phyloP scores from a whole-genome alignment of 2,888 invertebrate species.

The Osedax frankpressi region DNA sequence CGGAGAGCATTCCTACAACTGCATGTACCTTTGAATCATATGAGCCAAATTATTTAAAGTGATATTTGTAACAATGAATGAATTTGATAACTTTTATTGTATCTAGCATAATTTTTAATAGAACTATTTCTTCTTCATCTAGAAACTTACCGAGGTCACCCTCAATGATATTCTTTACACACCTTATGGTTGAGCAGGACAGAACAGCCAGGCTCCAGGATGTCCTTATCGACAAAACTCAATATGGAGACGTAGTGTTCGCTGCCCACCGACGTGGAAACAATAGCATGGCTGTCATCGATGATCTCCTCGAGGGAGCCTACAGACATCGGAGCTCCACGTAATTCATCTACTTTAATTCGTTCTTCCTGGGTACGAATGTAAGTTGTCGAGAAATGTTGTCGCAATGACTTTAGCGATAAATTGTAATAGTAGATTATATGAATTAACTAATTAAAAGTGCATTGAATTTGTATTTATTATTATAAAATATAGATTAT shows the following conservation, averaged over 20 bases:
- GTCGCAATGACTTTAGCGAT: too few relatives aligned
- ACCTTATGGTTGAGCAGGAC: slow-evolving; percentile 93
- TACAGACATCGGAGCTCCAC: slow-evolving; percentile 98
- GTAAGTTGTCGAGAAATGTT: too few relatives aligned
- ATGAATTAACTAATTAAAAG: too few relatives aligned
- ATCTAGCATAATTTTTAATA: too few relatives aligned
- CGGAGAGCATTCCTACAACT: slow-evolving; percentile 94
- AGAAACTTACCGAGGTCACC: not conserved
- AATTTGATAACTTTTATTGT: too few relatives aligned
- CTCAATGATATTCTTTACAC: slow-evolving; percentile 25
- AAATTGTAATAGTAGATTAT: too few relatives aligned
- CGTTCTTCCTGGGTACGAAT: slow-evolving; percentile 75
- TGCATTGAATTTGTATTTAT: too few relatives aligned
- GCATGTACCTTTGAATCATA: slow-evolving; percentile 66
- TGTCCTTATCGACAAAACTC: slow-evolving; percentile 98
- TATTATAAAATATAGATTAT: too few relatives aligned
- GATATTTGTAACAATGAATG: not conserved
- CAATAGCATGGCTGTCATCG: slow-evolving; percentile 98
- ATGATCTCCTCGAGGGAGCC: slow-evolving; percentile 99
- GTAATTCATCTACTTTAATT: slow-evolving; percentile 90
- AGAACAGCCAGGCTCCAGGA: slow-evolving; percentile 94
- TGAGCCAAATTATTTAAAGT: not conserved
- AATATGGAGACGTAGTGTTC: slow-evolving; percentile 98
- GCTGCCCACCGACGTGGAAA: slow-evolving; percentile 93
- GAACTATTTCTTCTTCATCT: too few relatives aligned